phyloP scores from a whole-genome alignment of 2,113 vertebrate species.

The Bujurquina vittata region DNA sequence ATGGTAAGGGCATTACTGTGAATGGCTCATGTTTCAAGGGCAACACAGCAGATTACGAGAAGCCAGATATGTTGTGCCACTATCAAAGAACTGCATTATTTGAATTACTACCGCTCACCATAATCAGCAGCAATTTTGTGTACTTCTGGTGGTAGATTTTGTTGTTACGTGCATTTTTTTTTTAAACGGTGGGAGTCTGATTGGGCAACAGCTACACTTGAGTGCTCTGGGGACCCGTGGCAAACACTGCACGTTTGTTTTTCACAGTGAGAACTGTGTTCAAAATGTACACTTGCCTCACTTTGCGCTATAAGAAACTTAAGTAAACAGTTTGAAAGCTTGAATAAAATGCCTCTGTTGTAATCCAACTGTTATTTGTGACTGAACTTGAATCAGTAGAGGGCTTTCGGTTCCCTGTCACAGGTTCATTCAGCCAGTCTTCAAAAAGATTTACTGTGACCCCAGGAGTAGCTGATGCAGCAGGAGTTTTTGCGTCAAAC shows the following conservation, averaged over 20 bases:
- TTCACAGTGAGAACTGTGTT: slow-evolving; percentile 24
- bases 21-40: slow-evolving; percentile 50
- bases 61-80: slow-evolving; percentile 10
- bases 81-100: slow-evolving; percentile 31
- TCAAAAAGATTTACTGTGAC: slow-evolving; percentile 15
- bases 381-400: not conserved
- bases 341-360: not conserved
- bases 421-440: not conserved
- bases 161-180: not conserved
- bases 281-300: not conserved
- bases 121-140: slow-evolving; percentile 35
- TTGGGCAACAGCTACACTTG: not conserved
- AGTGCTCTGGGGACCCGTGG: not conserved
- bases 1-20: slow-evolving; percentile 35
- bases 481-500: slow-evolving; percentile 38
- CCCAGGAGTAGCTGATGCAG: slow-evolving; percentile 48
- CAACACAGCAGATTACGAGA: slow-evolving; percentile 41
- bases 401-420: not conserved
- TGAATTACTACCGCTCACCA: slow-evolving; percentile 1
- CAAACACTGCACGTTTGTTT: slow-evolving; percentile 12
- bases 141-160: not conserved
- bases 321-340: not conserved
- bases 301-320: not conserved
- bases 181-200: slow-evolving; percentile 12
- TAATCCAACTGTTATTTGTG: not conserved